A percentile compares a stretch with the other conserved stretches of the same genome.
These are phyloP conservation scores for Aricia agestis DNA, from an alignment of 1,140 invertebrate species.

Conservation along the genomic window DNA sequence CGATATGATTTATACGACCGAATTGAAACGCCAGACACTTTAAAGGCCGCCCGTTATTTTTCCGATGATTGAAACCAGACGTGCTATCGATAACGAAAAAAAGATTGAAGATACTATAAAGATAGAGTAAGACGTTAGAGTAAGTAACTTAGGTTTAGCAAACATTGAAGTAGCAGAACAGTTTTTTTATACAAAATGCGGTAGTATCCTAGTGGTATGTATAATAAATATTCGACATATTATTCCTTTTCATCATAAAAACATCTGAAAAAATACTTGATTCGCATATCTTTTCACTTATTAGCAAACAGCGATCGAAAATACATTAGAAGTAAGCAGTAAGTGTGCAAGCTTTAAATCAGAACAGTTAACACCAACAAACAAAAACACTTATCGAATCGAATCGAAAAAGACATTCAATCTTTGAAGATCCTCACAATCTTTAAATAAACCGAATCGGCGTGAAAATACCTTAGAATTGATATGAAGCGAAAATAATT, in stretches of 20 bases:
- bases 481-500: not conserved
- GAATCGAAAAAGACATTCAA: not conserved
- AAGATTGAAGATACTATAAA: not conserved
- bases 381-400: not conserved
- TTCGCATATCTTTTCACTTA: not conserved
- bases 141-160: no score
- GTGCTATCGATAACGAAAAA: not conserved
- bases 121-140: no score
- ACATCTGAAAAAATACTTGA: no score
- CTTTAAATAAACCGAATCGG: not conserved
- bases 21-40: slow-evolving; percentile 26
- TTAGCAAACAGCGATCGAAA: not conserved
- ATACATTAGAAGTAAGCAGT: not conserved
- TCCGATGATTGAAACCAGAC: slow-evolving; percentile 10
- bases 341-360: not conserved
- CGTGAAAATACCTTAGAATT: not conserved
- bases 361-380: not conserved
- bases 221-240: no score
- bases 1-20: slow-evolving; percentile 31
- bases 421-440: not conserved
- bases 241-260: no score
- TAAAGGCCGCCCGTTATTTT: slow-evolving; percentile 19
- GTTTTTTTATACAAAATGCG: no score
- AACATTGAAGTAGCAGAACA: no score
- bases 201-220: no score